Conservation (phyloP, 2,113 vertebrate species). For the Austrofundulus limnaeus region DNA sequence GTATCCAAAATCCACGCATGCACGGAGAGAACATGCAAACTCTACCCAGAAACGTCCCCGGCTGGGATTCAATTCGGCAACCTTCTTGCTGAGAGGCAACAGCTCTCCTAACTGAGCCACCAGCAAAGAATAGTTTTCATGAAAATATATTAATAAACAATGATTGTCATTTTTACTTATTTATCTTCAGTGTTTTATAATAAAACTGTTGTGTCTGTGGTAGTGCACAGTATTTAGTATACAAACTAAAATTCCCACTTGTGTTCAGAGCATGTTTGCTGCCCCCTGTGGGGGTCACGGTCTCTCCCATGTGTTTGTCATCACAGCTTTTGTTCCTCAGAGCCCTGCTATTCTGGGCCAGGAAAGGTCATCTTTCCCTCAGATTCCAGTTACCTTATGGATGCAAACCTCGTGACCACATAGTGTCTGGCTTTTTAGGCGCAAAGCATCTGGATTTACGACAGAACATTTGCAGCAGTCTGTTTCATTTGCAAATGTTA, state of each 20-base stretch:
- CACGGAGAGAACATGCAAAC: no score
- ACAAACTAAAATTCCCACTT: conserved; percentile 3
- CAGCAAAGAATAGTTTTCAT: no score
- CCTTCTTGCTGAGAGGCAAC: no score
- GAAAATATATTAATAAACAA: no score
- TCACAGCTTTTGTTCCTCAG: conserved; percentile 44
- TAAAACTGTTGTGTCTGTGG: not conserved
- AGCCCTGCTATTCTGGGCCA: conserved; percentile 61
- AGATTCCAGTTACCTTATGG: conserved; percentile 40
- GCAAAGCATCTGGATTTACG: not conserved
- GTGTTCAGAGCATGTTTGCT: conserved; percentile 21
- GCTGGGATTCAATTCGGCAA: no score
- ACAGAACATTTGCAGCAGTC: no score
- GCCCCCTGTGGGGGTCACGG: conserved; percentile 38
- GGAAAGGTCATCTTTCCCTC: conserved; percentile 52
- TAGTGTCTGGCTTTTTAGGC: conserved; percentile 9
- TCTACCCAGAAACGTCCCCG: no score
- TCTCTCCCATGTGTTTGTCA: conserved; percentile 49
- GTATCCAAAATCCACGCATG: no score
- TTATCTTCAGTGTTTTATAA: not conserved
- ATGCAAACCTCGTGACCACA: conserved; percentile 31
- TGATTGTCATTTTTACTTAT: not conserved
- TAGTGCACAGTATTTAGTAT: not conserved
- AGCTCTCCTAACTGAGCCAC: no score
- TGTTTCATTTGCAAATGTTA: no score